Base-by-base conservation (phyloP, 2,113 vertebrate species). In the Atractosteus spatula region DNA sequence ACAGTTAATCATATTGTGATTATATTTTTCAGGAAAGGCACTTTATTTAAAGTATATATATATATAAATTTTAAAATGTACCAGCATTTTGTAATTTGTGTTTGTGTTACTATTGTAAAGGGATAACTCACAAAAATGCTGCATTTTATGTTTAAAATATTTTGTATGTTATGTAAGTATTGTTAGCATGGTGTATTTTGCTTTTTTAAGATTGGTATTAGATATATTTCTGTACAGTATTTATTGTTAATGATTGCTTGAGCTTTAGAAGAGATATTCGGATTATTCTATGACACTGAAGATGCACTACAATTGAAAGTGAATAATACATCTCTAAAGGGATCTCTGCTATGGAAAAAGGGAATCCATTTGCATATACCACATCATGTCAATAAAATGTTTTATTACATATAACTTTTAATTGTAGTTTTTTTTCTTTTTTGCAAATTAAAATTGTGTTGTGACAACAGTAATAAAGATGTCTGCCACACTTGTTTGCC, bases 181-280 rank as follows among this genome's bases (percentile, higher is more conserved):
- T 81, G 78, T 80, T 74, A 82, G 87, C 86, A 87, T 88, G 81
- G 76, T 79, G 62, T 54, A 59, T 63, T 81, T 81, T 77, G 82
- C 86, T 80, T 82, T 78, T 82, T 84, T 84, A 75, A 83, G 77
- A 77, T 82, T 87, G 80, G 79, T 85, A 82, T 84, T 87, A 86
- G 85, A 80, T 86, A 82, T 86, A 70, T 83, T 87, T 80, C 83
- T 92, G 91, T 91, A 93, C 90, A 93, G 90, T 93, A 93, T 93
- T 93, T 93, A 93, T 93, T 83, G 80, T 78, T 74, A 75, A 84
- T 72, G 74, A 87, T 82, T 83, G 74, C 77, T 82, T 73, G 86
- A 79, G 81, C 83, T 90, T 90, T 89, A 80, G 88, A 65, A 66
- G 47, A 66, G 63, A 69, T 74, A 62, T 69, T 55, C 29, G 69